Evolutionary conservation across 2,797 vertebrate species (phyloP).

Genomic region (Alcedo atthis): DNA sequence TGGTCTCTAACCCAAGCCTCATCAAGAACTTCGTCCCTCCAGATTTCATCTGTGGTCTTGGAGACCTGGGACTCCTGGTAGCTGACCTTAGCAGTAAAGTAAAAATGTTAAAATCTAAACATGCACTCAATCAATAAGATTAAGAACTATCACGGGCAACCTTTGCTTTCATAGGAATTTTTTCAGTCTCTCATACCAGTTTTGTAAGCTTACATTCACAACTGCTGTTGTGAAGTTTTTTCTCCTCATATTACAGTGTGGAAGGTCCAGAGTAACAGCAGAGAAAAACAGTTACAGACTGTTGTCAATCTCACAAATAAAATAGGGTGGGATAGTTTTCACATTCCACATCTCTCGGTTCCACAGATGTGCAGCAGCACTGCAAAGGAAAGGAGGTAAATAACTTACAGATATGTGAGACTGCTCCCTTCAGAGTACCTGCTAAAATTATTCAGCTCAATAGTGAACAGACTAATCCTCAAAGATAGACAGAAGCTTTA

Average conservation of each 20-base stretch:
- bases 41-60: too few relatives aligned
- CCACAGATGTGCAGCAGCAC: not conserved
- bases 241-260: not conserved
- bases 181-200: not conserved
- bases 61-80: too few relatives aligned
- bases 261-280: not conserved
- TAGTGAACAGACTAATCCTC: not conserved
- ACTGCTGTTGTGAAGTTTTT: not conserved
- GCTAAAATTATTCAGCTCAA: not conserved
- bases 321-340: not conserved
- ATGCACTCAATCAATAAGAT: not conserved
- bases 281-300: not conserved
- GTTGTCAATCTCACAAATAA: conserved; percentile 9
- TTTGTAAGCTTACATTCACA: not conserved
- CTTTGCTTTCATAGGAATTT: not conserved
- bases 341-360: not conserved
- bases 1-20: too few relatives aligned
- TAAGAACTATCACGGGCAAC: not conserved
- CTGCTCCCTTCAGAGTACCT: not conserved
- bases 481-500: not conserved
- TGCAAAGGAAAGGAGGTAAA: not conserved
- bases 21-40: too few relatives aligned
- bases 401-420: not conserved
- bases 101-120: not conserved
- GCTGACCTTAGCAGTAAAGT: too few relatives aligned